phyloP scores from a whole-genome alignment of 1,140 invertebrate genomes.

The Penaeus chinensis region DNA sequence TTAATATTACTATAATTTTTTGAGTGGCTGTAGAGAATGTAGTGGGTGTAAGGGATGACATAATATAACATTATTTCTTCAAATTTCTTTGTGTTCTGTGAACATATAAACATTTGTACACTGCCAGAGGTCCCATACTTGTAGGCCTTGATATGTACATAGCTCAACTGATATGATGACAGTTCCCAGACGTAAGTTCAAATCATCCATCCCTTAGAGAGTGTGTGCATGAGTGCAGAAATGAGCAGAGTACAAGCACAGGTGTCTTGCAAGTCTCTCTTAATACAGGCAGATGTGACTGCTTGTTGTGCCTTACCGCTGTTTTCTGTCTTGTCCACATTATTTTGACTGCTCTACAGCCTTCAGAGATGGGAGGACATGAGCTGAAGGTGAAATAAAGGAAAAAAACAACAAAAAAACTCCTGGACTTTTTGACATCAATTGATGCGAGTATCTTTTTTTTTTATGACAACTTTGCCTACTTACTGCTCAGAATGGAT shows the following conservation, averaged over 20 bases:
- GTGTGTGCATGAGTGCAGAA: conserved; percentile 35
- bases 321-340: conserved; percentile 44
- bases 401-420: conserved; percentile 2
- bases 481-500: conserved; percentile 35
- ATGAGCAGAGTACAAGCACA: conserved; percentile 43
- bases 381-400: background rate
- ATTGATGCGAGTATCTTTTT: too few species aligned
- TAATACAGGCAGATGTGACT: conserved; percentile 39
- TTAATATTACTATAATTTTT: background rate
- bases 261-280: conserved; percentile 41
- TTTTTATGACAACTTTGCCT: background rate
- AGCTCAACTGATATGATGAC: conserved; percentile 22
- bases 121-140: conserved; percentile 29
- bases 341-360: conserved; percentile 20
- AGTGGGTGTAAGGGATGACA: background rate
- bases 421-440: too few species aligned
- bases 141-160: conserved; percentile 35
- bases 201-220: conserved; percentile 45
- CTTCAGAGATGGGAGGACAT: conserved; percentile 26
- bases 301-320: conserved; percentile 49
- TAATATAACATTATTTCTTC: conserved; percentile 7
- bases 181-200: conserved; percentile 40
- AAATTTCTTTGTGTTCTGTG: background rate
- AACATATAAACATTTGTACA: conserved; percentile 17
- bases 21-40: background rate